Evolutionary conservation across 2,113 vertebrate genomes (phyloP).

Genomic region (Paraplagusia blochii): DNA sequence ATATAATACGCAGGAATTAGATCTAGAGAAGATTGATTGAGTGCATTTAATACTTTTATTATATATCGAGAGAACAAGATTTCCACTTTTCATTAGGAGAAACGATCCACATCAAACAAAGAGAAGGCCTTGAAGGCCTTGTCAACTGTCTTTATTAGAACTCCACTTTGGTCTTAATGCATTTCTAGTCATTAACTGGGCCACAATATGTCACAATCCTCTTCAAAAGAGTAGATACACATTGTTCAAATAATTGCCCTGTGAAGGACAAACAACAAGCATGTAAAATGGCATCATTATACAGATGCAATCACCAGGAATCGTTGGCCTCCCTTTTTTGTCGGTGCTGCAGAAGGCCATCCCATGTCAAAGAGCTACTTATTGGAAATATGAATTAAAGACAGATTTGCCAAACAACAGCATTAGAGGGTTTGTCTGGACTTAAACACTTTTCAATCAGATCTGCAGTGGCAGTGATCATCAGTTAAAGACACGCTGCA

Average conservation of each 20-base stretch:
- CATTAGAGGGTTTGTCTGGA: constrained; percentile 7
- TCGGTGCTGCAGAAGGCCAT: constrained; percentile 59
- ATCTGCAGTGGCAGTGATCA: constrained; percentile 23
- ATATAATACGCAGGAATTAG: constrained; percentile 27
- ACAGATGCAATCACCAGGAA: constrained; percentile 54
- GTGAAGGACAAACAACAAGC: constrained; percentile 73
- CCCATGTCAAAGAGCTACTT: constrained; percentile 48
- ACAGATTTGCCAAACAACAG: constrained; percentile 33
- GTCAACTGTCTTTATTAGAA: constrained; percentile 61
- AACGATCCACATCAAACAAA: constrained; percentile 48
- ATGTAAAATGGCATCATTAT: constrained; percentile 60
- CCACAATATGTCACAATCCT: constrained; percentile 61
- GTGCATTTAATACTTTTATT: constrained; percentile 62
- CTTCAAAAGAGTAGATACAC: constrained; percentile 64
- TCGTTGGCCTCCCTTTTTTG: constrained; percentile 43
- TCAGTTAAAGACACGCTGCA: constrained; percentile 9
- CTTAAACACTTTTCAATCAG: constrained; percentile 19
- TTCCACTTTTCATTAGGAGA: constrained; percentile 52
- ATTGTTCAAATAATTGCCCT: constrained; percentile 71
- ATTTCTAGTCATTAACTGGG: constrained; percentile 66
- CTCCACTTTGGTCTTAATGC: constrained; percentile 67
- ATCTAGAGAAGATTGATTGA: constrained; percentile 45
- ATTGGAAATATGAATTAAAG: constrained; percentile 26
- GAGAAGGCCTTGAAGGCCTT: constrained; percentile 57
- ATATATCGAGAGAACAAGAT: constrained; percentile 63